Percentiles rank a stretch among this genome's conserved stretches.
Conservation (phyloP, 92 coral and sea anemone genomes). For the Montipora capitata region DNA sequence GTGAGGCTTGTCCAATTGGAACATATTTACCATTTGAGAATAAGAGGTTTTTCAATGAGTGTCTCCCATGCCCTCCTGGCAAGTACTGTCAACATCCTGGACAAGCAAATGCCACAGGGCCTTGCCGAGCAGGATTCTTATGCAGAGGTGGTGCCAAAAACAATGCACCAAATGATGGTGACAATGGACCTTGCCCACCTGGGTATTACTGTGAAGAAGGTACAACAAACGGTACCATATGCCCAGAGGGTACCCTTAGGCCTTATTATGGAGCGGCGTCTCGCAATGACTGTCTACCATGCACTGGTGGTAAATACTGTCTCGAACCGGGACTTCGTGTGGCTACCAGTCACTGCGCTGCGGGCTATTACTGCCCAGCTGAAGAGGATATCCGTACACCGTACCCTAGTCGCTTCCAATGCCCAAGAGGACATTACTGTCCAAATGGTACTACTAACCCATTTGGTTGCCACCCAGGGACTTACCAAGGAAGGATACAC, state of each 20-base stretch:
- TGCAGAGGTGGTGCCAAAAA: conserved; percentile 87
- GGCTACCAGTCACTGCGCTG: conserved; percentile 81
- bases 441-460: conserved; percentile 92
- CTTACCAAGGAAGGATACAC: conserved; percentile 83
- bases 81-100: conserved; percentile 83
- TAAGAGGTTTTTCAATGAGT: conserved; percentile 85
- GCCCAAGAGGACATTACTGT: conserved; percentile 91
- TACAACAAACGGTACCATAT: conserved; percentile 86
- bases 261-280: conserved; percentile 81
- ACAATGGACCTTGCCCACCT: conserved; percentile 83
- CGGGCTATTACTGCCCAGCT: conserved; percentile 92
- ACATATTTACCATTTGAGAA: conserved; percentile 78
- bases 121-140: conserved; percentile 82
- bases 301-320: conserved; percentile 91
- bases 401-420: conserved; percentile 78
- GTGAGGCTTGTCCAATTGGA: conserved; percentile 89
- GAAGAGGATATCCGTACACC: conserved; percentile 82
- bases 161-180: conserved; percentile 73
- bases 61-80: conserved; percentile 85
- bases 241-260: conserved; percentile 94
- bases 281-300: conserved; percentile 84
- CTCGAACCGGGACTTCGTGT: conserved; percentile 78
- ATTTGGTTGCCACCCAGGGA: conserved; percentile 88
- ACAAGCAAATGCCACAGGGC: conserved; percentile 78
- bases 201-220: conserved; percentile 87